Evolutionary conservation across 1,140 invertebrate species (phyloP).

Genomic region (Sarcophaga bullata): DNA sequence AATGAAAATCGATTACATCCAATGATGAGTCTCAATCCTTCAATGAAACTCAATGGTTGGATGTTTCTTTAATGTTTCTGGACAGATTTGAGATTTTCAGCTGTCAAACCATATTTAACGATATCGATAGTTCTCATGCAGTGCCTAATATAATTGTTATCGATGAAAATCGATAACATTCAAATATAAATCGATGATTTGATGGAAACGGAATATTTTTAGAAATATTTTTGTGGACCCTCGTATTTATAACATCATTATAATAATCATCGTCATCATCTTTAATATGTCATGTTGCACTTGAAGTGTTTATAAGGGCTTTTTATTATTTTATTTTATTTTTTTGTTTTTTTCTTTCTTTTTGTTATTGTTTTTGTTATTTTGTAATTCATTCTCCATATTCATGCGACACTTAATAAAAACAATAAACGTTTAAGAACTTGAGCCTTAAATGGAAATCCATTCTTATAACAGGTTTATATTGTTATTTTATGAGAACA

Average conservation of each 20-base stretch:
- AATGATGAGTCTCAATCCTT: no score
- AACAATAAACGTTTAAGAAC: slow-evolving; percentile 57
- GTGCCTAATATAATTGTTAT: no score
- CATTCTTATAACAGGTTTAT: slow-evolving; percentile 52
- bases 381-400: slow-evolving; percentile 41
- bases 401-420: slow-evolving; percentile 65
- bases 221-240: neutral
- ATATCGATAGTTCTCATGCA: no score
- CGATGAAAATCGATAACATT: no score
- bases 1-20: no score
- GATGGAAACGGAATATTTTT: no score
- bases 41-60: no score
- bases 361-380: no score
- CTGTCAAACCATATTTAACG: no score
- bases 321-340: slow-evolving; percentile 2
- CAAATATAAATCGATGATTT: no score
- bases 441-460: slow-evolving; percentile 60
- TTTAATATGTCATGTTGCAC: slow-evolving; percentile 61
- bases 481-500: slow-evolving; percentile 31
- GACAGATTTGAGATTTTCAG: no score
- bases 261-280: neutral
- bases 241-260: neutral
- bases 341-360: neutral
- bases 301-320: slow-evolving; percentile 50
- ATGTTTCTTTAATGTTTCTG: no score